phyloP scores from a whole-genome alignment of 92 coral and sea anemone genomes.

The Isaurus tuberculatus region DNA sequence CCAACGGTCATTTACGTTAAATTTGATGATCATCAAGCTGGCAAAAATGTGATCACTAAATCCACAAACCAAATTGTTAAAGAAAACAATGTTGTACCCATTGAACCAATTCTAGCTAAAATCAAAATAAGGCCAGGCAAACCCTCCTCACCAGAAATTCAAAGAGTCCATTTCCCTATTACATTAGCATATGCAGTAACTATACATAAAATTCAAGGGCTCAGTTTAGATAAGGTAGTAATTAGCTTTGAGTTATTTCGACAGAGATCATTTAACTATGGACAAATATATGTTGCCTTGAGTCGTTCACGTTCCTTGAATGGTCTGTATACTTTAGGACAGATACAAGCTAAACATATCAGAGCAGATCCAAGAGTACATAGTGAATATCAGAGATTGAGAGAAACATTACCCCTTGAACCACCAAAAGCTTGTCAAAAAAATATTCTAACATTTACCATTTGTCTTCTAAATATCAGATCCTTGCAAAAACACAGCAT shows the following conservation, averaged over 20 bases:
- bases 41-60: neutral
- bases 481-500: constrained; percentile 28
- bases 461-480: constrained; percentile 40
- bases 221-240: constrained; percentile 27
- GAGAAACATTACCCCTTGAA: neutral
- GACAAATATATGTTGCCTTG: constrained; percentile 75
- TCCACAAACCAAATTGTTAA: constrained; percentile 18
- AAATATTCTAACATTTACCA: neutral
- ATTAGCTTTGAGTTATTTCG: constrained; percentile 47
- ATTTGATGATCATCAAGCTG: constrained; percentile 30
- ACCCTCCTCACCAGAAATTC: too few species aligned
- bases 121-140: too few species aligned
- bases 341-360: constrained; percentile 15
- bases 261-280: too few species aligned
- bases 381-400: neutral
- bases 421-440: constrained; percentile 5
- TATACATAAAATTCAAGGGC: constrained; percentile 48
- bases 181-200: too few species aligned
- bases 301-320: constrained; percentile 57
- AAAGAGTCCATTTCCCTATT: constrained; percentile 68
- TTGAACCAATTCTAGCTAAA: too few species aligned
- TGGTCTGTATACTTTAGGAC: constrained; percentile 29
- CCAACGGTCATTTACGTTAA: constrained; percentile 10
- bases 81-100: constrained; percentile 24
- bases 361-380: neutral